phyloP scores from a whole-genome alignment of 2,113 vertebrate species.

The Pangasianodon hypophthalmus region DNA sequence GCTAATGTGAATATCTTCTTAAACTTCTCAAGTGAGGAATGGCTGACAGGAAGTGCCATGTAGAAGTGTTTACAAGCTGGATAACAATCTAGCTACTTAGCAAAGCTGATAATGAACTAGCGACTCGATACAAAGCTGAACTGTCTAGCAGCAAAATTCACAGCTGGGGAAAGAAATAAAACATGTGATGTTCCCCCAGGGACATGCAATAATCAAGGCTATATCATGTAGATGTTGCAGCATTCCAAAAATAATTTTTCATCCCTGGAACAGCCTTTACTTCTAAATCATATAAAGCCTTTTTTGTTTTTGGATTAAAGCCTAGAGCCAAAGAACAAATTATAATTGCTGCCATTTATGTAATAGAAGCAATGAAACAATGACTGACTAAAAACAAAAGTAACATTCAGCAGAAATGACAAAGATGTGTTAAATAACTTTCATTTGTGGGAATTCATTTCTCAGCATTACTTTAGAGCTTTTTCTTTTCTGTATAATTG shows the following conservation, averaged over 20 bases:
- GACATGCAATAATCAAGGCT: neutral
- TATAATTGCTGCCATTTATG: neutral
- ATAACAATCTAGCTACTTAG: slow-evolving; percentile 14
- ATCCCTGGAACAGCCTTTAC: neutral
- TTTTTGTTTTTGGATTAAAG: neutral
- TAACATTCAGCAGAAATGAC: slow-evolving; percentile 10
- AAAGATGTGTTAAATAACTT: slow-evolving; percentile 3
- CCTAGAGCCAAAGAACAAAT: neutral
- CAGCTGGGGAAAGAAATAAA: slow-evolving; percentile 9
- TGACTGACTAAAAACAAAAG: neutral
- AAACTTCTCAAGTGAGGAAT: too few species aligned
- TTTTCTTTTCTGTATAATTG: neutral
- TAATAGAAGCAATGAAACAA: neutral
- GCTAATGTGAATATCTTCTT: neutral
- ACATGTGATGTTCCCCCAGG: neutral
- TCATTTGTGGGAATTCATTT: neutral
- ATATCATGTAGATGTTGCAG: neutral
- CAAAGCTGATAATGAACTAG: slow-evolving; percentile 9
- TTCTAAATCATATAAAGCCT: neutral
- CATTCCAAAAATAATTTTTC: neutral
- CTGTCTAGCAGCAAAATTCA: slow-evolving; percentile 18
- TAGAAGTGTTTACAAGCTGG: neutral
- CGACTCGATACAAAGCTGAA: neutral
- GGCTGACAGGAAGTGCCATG: too few species aligned
- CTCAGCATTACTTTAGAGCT: neutral